Percentiles rank a stretch among this genome's conserved stretches.
Conservation (phyloP, 2,888 invertebrate species). For the Cantharis rustica region DNA sequence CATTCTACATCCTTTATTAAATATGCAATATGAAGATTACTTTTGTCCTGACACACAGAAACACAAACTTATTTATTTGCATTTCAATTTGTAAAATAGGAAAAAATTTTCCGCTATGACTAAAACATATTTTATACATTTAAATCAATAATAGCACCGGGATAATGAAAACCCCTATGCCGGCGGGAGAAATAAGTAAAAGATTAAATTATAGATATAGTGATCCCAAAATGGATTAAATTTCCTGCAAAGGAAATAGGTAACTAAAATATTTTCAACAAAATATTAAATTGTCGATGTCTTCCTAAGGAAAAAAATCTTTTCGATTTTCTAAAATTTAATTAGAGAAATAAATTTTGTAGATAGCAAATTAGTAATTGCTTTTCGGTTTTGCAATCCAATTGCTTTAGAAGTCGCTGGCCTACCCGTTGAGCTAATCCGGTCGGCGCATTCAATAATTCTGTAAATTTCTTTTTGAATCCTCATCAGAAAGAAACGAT, state of each 20-base stretch:
- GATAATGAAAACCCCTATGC: not conserved
- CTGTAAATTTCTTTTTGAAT: no score
- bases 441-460: no score
- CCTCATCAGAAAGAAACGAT: no score
- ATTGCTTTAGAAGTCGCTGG: no score
- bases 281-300: not conserved
- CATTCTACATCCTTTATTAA: constrained; percentile 32
- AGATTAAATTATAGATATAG: not conserved
- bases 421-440: no score
- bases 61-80: not conserved
- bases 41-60: constrained; percentile 24
- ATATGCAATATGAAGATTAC: constrained; percentile 32
- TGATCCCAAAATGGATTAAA: not conserved
- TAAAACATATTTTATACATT: not conserved
- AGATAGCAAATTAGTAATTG: no score
- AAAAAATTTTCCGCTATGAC: not conserved
- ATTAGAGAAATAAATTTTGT: no score
- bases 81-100: not conserved
- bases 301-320: not conserved
- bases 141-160: not conserved
- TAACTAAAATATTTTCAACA: not conserved
- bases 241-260: not conserved
- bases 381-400: no score
- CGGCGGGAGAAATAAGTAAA: not conserved
- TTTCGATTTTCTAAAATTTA: not conserved